Base-by-base conservation (phyloP, 2,888 invertebrate species). In the Pilophorus perplexus region DNA sequence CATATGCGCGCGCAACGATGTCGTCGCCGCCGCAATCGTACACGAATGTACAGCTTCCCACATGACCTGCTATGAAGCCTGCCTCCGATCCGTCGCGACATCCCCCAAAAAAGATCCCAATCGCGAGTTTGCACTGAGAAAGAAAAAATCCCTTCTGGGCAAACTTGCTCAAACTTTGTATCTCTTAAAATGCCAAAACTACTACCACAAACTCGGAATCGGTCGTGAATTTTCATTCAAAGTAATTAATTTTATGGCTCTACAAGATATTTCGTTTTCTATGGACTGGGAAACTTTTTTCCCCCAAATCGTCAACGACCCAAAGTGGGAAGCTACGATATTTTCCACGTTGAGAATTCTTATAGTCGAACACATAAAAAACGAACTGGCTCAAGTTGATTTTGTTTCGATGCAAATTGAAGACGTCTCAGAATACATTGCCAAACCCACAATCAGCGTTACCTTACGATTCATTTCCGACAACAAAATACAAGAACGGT, bases 361-460 rank as follows among this genome's bases (percentile, higher is more conserved):
- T 4, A 33, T 62, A 10, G 44, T 62, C 28, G 62, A 62, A 33
- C 62, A 62, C 46, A 46, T 64, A 37, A 64, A 64, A 52, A 23
- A 23, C 5, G 64, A 64, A 64, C 16, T 64, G 25, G 14, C 52
- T 2, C 25, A 25, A 12, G 16, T 25, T n/a, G 38, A 64, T 10
- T 64, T 64, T 16, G 40, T 52, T 4, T 64, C 64, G 0, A n/a
- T 64, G 14, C 52, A 37, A 40, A 50, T 64, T n/a, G 40, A 50
- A 33, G 64, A 64, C 40, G 64, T 64, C 1, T 64, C 64, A 1
- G 64, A 64, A 16, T 50, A 22, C 64, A 38, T 44, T 1, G 37
- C 52, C n/a, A 64, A 64, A 40, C 64, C 64, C 2, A 52, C 50
- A 3, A 25, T 54, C 5, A 52, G 33, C 52, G 37, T 64, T 6